These are phyloP conservation scores for Lymantria monacha DNA, from an alignment of 2,888 invertebrate genomes.

Conservation along the genomic window DNA sequence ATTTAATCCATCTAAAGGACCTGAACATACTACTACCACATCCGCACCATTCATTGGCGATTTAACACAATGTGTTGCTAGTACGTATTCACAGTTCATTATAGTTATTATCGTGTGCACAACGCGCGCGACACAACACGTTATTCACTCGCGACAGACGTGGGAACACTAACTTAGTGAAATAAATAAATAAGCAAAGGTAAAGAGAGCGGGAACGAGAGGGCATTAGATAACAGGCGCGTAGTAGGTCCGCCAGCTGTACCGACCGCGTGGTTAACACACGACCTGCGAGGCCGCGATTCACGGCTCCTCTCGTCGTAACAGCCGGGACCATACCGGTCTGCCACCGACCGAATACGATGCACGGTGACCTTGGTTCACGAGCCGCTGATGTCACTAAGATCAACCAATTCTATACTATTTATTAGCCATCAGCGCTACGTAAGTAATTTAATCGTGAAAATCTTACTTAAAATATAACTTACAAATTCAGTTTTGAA, in stretches of 20 bases:
- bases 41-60: slow-evolving; percentile 36
- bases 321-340: not conserved
- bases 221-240: slow-evolving; percentile 46
- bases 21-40: slow-evolving; percentile 21
- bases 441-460: too few relatives aligned
- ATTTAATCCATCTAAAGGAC: slow-evolving; percentile 36
- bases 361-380: slow-evolving; percentile 24
- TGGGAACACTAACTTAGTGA: slow-evolving; percentile 64
- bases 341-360: not conserved
- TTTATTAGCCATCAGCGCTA: not conserved
- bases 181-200: slow-evolving; percentile 48
- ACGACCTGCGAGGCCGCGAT: slow-evolving; percentile 18
- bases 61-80: slow-evolving; percentile 44
- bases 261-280: slow-evolving; percentile 22
- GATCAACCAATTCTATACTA: slow-evolving; percentile 11
- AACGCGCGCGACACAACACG: slow-evolving; percentile 54
- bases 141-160: slow-evolving; percentile 52
- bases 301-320: slow-evolving; percentile 6
- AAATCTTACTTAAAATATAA: too few relatives aligned
- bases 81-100: slow-evolving; percentile 48
- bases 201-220: slow-evolving; percentile 62
- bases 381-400: slow-evolving; percentile 29
- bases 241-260: slow-evolving; percentile 28
- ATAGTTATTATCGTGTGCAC: slow-evolving; percentile 38
- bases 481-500: too few relatives aligned